phyloP scores from a whole-genome alignment of 1,140 invertebrate species.

The Colletes gigas region DNA sequence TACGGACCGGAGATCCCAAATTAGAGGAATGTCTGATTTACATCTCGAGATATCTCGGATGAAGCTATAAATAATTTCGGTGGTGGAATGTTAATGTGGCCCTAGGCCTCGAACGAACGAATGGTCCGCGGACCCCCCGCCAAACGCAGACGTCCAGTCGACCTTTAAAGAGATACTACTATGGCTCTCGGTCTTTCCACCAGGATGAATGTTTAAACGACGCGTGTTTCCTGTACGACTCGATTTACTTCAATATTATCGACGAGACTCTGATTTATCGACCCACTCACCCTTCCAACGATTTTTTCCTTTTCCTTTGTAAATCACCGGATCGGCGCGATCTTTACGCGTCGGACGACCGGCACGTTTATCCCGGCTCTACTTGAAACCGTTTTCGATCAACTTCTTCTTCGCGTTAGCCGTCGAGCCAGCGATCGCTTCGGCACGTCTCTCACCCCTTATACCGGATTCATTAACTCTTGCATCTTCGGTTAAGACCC shows the following conservation, averaged over 20 bases:
- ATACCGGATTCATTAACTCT: too few species aligned
- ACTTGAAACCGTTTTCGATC: too few species aligned
- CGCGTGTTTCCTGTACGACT: background rate
- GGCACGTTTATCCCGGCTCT: too few species aligned
- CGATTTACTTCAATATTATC: background rate
- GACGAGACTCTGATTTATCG: background rate
- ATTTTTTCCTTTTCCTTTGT: too few species aligned
- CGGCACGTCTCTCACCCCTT: too few species aligned
- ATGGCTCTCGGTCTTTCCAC: constrained; percentile 14
- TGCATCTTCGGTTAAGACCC: too few species aligned
- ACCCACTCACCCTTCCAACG: too few species aligned
- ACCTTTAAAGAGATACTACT: constrained; percentile 63
- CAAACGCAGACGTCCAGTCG: constrained; percentile 57
- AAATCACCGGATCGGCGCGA: too few species aligned
- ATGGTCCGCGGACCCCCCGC: constrained; percentile 64
- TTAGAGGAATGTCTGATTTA: constrained; percentile 77
- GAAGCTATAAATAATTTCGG: constrained; percentile 78
- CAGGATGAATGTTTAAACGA: constrained; percentile 5
- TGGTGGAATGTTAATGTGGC: constrained; percentile 76
- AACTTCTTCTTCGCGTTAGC: too few species aligned
- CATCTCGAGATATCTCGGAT: constrained; percentile 76
- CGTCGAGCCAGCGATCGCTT: too few species aligned
- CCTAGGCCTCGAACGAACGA: constrained; percentile 67
- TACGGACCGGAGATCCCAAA: constrained; percentile 62
- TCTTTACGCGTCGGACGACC: too few species aligned